These are phyloP conservation scores for Bombus breviceps DNA, from an alignment of 1,140 invertebrate species.

Conservation along the genomic window DNA sequence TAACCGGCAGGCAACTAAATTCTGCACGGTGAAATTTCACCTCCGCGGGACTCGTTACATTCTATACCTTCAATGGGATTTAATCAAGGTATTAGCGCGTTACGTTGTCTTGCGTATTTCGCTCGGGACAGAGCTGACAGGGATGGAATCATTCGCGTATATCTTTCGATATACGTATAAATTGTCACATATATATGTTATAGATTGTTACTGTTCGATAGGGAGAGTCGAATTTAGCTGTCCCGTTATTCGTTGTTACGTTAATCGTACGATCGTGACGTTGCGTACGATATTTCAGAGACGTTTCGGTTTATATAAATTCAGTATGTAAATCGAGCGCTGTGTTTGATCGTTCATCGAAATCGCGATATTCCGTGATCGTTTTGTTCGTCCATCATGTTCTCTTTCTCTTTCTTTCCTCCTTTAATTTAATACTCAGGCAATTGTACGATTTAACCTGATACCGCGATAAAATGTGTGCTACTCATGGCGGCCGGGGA, in stretches of 20 bases:
- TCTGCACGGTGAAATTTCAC: neutral
- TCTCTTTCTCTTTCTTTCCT: neutral
- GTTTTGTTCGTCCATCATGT: neutral
- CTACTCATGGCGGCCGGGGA: neutral
- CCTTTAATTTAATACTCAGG: constrained; percentile 32
- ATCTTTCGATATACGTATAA: too few species aligned
- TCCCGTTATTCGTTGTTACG: neutral
- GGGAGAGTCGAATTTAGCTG: neutral
- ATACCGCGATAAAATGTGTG: constrained; percentile 23
- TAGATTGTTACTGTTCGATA: neutral
- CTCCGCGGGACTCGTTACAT: constrained; percentile 2
- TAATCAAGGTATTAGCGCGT: constrained; percentile 26
- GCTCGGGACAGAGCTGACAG: neutral
- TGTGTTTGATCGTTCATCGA: neutral
- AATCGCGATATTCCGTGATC: constrained; percentile 28
- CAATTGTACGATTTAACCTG: constrained; percentile 25
- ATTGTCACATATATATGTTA: too few species aligned
- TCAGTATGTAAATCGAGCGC: neutral
- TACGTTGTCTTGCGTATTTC: neutral
- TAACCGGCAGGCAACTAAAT: constrained; percentile 26
- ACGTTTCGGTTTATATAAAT: neutral
- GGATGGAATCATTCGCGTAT: too few species aligned
- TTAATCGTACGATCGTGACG: neutral
- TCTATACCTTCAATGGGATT: constrained; percentile 38
- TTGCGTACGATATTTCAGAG: neutral